These are phyloP conservation scores for Acinonyx jubatus DNA, from an alignment of 2,113 vertebrate genomes.

Conservation along the genomic window DNA sequence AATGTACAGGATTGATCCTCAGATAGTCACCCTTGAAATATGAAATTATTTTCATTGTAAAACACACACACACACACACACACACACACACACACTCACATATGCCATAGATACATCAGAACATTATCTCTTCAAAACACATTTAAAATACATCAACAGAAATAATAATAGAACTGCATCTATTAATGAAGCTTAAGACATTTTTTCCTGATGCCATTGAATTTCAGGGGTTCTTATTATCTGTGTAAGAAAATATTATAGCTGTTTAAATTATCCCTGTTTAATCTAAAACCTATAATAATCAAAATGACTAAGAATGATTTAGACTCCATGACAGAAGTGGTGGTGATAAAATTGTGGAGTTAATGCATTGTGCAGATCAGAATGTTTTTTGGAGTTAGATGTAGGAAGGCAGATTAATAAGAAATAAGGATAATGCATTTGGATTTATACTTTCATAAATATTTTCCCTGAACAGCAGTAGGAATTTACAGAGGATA, in stretches of 20 bases:
- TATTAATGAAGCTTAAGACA: slow-evolving; percentile 33
- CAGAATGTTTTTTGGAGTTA: slow-evolving; percentile 19
- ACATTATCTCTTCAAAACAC: slow-evolving; percentile 15
- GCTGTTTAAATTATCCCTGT: slow-evolving; percentile 33
- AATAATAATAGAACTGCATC: slow-evolving; percentile 3
- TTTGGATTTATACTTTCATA: slow-evolving; percentile 46
- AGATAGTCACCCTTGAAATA: background rate
- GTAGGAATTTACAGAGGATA: slow-evolving; percentile 8
- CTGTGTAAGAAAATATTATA: slow-evolving; percentile 24
- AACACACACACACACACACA: background rate
- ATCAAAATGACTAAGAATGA: slow-evolving; percentile 32
- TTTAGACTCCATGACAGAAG: background rate
- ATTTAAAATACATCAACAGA: slow-evolving; percentile 48
- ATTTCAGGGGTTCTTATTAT: slow-evolving; percentile 52
- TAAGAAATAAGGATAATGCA: slow-evolving; percentile 51
- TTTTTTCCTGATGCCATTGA: slow-evolving; percentile 7
- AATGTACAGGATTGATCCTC: background rate
- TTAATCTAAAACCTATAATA: slow-evolving; percentile 35
- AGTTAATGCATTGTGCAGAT: slow-evolving; percentile 4
- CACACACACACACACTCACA: background rate
- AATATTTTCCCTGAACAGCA: slow-evolving; percentile 28
- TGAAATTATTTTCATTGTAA: background rate
- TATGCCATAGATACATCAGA: background rate
- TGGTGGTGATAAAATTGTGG: background rate
- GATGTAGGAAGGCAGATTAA: slow-evolving; percentile 23